Base-by-base conservation (phyloP, 2,888 invertebrate species). In the Liposcelis brunnea region DNA sequence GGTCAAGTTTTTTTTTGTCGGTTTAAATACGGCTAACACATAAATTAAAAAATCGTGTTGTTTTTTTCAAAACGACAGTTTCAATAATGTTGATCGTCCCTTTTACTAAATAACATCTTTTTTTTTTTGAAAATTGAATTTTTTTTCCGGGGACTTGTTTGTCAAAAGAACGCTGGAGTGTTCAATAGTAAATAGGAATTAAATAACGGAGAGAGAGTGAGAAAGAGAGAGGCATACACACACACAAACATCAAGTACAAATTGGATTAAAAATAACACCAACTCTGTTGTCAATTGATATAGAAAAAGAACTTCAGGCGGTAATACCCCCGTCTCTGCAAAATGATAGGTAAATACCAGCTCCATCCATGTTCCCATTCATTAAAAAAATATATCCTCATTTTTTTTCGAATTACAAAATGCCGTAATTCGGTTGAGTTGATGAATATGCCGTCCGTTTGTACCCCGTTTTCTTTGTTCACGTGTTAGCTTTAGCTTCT, bases 201-300 rank as follows among this genome's bases (percentile, higher is more conserved):
- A 26, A 26, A 26, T 26, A 26, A 26, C 26, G 26, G 26, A 26
- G 26, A 26, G 26, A 26, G 26, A 16, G 6, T 6, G 16, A 16
- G 35, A 35, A 32, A 10, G 32, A 32, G 32, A n/a, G 32, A 10
- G 10, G 10, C 10, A 10, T 10, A 10, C 35, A 14, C 15, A 35
- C 10, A 35, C 16, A 16, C 35, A 35, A 16, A 35, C 35, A 35
- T 16, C 35, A 35, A 35, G 35, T 14, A 40, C 40, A 40, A 40
- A 40, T 40, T 40, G 40, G 40, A 40, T 40, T 40, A 40, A 40
- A 40, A 40, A 40, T 19, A 40, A 40, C 40, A 40, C 40, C 19
- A 19, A 16, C 35, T 19, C 12, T 40, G 40, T 40, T 40, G 40
- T 40, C 40, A 40, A 40, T 40, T 40, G 40, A 40, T 40, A 40